Evolutionary conservation across 2,797 vertebrate genomes (phyloP), one percentile per base, ranked within the genome.

Genomic region (Parotocinclus haroldoi): DNA sequence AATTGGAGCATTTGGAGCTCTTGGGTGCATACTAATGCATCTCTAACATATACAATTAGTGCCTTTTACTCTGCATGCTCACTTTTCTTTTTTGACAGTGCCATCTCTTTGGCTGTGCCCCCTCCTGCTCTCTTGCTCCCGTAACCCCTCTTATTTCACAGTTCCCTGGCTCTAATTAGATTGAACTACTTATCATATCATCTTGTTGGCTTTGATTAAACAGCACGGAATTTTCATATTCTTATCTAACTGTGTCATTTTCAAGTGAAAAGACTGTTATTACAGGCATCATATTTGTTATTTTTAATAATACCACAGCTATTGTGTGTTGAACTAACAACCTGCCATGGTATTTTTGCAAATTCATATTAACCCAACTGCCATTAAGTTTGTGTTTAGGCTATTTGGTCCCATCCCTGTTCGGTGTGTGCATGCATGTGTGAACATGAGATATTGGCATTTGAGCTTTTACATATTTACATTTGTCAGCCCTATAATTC

Each of bases 131-230:
- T 17, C 38, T 58, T 37, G n/a, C 14, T 56, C 38, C 9, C 16
- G 52, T 38, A 17, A 10, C 12, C 10, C 37, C 16, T 40, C 3
- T 52, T 37, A n/a, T 17, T 55, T 54, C 16, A 16, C n/a, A 52
- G 46, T 64, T 60, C 55, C 54, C 63, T 13, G 17, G 44, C 45
- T 58, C 53, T 78, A 65, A 73, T 73, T 75, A 70, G 49, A 58
- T 64, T 48, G 42, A 65, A 61, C 13, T 10, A 14, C 53, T 71
- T 73, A 73, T 76, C 71, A 1, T 48, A 71, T 68, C 61, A 67
- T 68, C 51, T 67, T 58, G 52, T 63, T 71, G 64, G 46, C 57
- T 71, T 71, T 70, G 63, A 62, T 59, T 58, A 68, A 71, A 75
- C 49, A 64, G 37, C 64, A 75, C 68, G 42, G 52, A n/a, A n/a